Evolutionary conservation across 1,140 invertebrate genomes (phyloP).

Genomic region (Leptopilina boulardi): DNA sequence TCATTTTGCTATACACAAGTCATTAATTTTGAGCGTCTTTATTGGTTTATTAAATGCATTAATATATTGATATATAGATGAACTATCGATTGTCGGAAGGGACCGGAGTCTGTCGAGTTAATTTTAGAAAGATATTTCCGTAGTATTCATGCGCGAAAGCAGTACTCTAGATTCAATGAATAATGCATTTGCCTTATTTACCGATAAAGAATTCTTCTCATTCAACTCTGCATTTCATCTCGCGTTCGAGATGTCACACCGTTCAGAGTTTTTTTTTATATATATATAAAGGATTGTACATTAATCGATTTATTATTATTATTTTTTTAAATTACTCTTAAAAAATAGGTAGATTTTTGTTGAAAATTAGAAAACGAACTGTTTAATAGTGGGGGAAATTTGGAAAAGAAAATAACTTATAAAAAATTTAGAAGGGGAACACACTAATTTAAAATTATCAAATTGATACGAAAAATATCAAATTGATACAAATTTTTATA

Average conservation of each 20-base stretch:
- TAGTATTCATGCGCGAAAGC: conserved; percentile 15
- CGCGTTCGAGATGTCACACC: background rate
- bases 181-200: conserved; percentile 26
- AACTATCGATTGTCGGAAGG: conserved; percentile 3
- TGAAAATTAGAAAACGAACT: background rate
- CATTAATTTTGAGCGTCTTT: background rate
- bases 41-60: conserved; percentile 5
- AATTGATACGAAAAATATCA: too few relatives aligned
- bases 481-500: too few relatives aligned
- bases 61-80: background rate
- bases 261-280: background rate
- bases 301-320: background rate
- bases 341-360: too few relatives aligned
- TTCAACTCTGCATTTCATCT: conserved; percentile 19
- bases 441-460: too few relatives aligned
- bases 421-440: too few relatives aligned
- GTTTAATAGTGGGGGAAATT: too few relatives aligned
- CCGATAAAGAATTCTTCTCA: conserved; percentile 14
- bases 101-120: background rate
- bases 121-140: conserved; percentile 21
- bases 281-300: background rate
- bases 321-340: background rate
- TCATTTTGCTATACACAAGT: background rate
- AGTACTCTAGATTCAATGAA: conserved; percentile 23
- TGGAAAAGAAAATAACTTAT: too few relatives aligned